phyloP scores from a whole-genome alignment of 2,888 invertebrate genomes.

The Crepidodera aurea region DNA sequence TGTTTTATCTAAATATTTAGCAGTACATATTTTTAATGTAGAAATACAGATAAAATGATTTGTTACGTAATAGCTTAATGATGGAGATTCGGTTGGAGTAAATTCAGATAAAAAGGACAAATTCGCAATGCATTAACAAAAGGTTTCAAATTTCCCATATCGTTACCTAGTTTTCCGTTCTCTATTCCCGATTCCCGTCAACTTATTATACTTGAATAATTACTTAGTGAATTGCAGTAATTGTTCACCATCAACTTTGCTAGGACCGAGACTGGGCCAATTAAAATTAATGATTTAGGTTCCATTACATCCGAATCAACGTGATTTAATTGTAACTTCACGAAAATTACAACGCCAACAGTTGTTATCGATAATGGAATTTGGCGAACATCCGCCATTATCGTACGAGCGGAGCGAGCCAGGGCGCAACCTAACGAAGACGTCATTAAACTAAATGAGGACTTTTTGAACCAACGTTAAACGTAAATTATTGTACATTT shows the following conservation, averaged over 20 bases:
- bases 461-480: conserved; percentile 19
- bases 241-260: conserved; percentile 49
- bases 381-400: conserved; percentile 31
- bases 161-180: conserved; percentile 4
- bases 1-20: too few relatives aligned
- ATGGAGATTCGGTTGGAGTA: too few relatives aligned
- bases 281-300: conserved; percentile 55
- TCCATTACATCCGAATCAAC: conserved; percentile 52
- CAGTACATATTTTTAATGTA: too few relatives aligned
- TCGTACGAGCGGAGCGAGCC: conserved; percentile 14
- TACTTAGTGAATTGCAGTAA: conserved; percentile 51
- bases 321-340: conserved; percentile 48
- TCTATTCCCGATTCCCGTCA: neutral
- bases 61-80: too few relatives aligned
- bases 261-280: conserved; percentile 50
- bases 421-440: conserved; percentile 12
- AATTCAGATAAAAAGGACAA: too few relatives aligned
- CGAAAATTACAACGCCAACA: conserved; percentile 34
- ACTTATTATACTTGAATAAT: conserved; percentile 49
- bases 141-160: neutral
- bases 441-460: conserved; percentile 29
- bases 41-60: too few relatives aligned
- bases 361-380: conserved; percentile 34
- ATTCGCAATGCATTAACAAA: neutral
- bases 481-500: conserved; percentile 17